phyloP scores from a whole-genome alignment of 2,797 vertebrate genomes.

The Pygocentrus nattereri region DNA sequence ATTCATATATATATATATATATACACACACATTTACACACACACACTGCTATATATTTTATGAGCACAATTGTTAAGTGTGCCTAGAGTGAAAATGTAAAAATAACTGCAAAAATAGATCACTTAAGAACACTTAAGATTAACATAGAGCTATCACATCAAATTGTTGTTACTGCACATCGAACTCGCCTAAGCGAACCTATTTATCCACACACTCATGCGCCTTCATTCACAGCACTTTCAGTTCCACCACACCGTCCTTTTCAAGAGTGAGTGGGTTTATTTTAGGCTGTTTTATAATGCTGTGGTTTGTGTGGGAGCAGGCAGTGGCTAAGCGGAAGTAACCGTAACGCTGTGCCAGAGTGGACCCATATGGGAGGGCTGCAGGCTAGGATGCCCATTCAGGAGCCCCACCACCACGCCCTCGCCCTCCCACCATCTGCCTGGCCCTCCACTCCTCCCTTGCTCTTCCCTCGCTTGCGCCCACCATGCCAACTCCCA shows the following conservation, averaged over 20 bases:
- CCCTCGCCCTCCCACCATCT: slow-evolving; percentile 84
- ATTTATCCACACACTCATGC: neutral
- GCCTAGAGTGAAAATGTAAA: no score
- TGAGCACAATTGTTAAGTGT: no score
- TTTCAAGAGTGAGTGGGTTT: neutral
- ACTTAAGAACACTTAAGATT: no score
- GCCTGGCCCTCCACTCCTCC: slow-evolving; percentile 70
- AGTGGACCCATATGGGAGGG: slow-evolving; percentile 82
- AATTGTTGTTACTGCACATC: neutral
- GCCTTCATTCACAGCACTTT: neutral
- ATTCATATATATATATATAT: no score
- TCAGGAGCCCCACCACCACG: slow-evolving; percentile 78
- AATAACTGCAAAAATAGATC: no score
- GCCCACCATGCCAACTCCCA: slow-evolving; percentile 75
- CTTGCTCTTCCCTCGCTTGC: slow-evolving; percentile 65
- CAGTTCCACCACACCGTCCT: neutral
- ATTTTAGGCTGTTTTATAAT: slow-evolving; percentile 30
- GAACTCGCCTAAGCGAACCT: neutral
- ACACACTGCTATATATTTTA: no score
- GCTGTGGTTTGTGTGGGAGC: slow-evolving; percentile 55
- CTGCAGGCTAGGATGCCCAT: slow-evolving; percentile 79
- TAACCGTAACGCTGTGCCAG: slow-evolving; percentile 51
- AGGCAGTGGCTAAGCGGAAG: slow-evolving; percentile 43
- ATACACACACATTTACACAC: no score
- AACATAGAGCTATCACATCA: neutral